phyloP scores from a whole-genome alignment of 2,888 invertebrate species.

The Trichopria drosophilae region DNA sequence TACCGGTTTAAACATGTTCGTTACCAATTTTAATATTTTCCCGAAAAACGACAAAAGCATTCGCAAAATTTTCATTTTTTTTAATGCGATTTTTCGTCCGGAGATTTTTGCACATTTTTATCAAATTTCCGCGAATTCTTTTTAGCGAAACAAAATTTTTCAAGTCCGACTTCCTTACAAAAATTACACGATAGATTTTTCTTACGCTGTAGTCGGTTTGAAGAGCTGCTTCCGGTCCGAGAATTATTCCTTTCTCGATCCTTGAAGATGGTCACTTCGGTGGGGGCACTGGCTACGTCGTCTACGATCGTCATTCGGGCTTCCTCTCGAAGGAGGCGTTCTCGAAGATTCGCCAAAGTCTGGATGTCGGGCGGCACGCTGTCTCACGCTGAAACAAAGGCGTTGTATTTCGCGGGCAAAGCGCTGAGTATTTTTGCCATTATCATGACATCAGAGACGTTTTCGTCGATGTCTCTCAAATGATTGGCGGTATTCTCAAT shows the following conservation, averaged over 20 bases:
- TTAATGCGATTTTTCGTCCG: not conserved
- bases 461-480: constrained; percentile 14
- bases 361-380: no score
- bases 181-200: not conserved
- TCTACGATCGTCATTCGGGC: constrained; percentile 4
- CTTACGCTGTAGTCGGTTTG: not conserved
- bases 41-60: constrained; percentile 1
- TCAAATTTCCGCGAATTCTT: not conserved
- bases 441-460: no score
- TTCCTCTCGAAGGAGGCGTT: no score
- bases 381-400: no score
- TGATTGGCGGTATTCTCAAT: constrained; percentile 9
- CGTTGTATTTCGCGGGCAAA: constrained; percentile 10
- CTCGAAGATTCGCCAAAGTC: no score
- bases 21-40: not conserved
- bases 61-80: constrained; percentile 1
- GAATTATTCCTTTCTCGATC: not conserved
- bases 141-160: constrained; percentile 4
- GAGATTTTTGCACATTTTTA: no score
- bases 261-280: constrained; percentile 2
- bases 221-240: not conserved
- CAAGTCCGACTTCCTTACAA: constrained; percentile 1
- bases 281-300: constrained; percentile 5
- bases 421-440: constrained; percentile 21
- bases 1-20: no score